Evolutionary conservation across 2,888 invertebrate species (phyloP).

Genomic region (Hedya salicella): DNA sequence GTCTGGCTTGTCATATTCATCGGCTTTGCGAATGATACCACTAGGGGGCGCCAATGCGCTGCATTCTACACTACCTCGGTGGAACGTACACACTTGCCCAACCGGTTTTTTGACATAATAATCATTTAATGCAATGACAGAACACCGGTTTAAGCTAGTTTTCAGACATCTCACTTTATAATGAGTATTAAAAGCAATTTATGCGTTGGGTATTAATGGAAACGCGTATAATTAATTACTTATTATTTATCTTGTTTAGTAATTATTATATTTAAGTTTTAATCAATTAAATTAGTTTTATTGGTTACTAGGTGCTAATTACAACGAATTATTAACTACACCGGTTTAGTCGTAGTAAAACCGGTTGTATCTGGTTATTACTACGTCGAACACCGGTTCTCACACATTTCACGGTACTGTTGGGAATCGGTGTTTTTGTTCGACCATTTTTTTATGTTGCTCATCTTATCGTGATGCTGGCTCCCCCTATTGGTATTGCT

Average conservation of each 20-base stretch:
- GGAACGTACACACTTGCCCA: not conserved
- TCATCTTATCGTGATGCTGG: not conserved
- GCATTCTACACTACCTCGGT: not conserved
- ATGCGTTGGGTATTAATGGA: too few species aligned
- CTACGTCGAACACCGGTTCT: not conserved
- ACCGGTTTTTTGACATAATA: not conserved
- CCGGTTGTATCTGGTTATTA: not conserved
- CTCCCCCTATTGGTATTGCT: slow-evolving; percentile 16
- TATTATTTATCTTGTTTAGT: too few species aligned
- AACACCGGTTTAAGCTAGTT: too few species aligned
- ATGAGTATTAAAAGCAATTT: too few species aligned
- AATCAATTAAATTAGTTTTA: not conserved
- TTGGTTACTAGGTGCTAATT: not conserved
- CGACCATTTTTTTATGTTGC: not conserved
- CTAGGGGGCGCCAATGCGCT: not conserved
- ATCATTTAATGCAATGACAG: too few species aligned
- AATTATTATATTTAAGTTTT: too few species aligned
- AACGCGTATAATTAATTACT: too few species aligned
- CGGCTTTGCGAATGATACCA: slow-evolving; percentile 23
- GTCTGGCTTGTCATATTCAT: slow-evolving; percentile 17
- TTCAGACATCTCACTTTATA: too few species aligned
- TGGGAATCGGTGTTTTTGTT: not conserved
- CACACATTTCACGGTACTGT: too few species aligned
- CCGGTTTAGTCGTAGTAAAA: not conserved
- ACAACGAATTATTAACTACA: not conserved